Evolutionary conservation across 2,113 vertebrate species (phyloP).

Genomic region (Amphiprion percula): DNA sequence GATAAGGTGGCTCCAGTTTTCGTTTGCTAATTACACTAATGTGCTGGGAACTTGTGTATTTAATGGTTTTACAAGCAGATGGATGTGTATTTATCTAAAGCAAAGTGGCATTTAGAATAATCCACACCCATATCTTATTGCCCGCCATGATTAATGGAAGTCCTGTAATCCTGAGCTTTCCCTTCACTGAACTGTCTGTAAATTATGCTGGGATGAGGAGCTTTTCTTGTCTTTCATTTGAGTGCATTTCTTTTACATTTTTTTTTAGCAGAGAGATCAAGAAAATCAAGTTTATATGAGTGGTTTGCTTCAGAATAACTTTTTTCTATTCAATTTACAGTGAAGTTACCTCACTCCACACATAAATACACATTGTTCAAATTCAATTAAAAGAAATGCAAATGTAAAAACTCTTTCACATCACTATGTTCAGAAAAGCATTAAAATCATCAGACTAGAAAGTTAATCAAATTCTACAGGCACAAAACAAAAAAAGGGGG

Average conservation of each 20-base stretch:
- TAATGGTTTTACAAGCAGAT: conserved; percentile 50
- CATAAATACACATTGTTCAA: background rate
- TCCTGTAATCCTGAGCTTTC: conserved; percentile 17
- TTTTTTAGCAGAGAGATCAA: background rate
- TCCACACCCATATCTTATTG: conserved; percentile 33
- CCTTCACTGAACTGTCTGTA: background rate
- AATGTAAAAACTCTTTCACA: conserved; percentile 2
- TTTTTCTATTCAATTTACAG: background rate
- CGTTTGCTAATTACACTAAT: conserved; percentile 10
- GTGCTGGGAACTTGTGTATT: conserved; percentile 22
- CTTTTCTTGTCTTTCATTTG: conserved; percentile 14
- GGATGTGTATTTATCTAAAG: conserved; percentile 32
- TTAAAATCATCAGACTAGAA: conserved; percentile 22
- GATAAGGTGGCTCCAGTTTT: background rate
- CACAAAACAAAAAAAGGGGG: conserved; percentile 31
- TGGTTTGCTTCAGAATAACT: conserved; percentile 3
- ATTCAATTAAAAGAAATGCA: background rate
- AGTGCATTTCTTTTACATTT: background rate
- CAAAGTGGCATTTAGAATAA: conserved; percentile 36
- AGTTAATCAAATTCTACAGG: conserved; percentile 15
- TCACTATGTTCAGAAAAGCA: background rate
- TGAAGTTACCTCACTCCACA: background rate
- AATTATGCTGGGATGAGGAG: background rate
- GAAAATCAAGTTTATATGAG: conserved; percentile 5
- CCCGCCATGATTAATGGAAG: background rate